Evolutionary conservation across 2,797 vertebrate genomes (phyloP), one percentile per base, ranked within the genome.

Genomic region (Heterohyrax brucei): DNA sequence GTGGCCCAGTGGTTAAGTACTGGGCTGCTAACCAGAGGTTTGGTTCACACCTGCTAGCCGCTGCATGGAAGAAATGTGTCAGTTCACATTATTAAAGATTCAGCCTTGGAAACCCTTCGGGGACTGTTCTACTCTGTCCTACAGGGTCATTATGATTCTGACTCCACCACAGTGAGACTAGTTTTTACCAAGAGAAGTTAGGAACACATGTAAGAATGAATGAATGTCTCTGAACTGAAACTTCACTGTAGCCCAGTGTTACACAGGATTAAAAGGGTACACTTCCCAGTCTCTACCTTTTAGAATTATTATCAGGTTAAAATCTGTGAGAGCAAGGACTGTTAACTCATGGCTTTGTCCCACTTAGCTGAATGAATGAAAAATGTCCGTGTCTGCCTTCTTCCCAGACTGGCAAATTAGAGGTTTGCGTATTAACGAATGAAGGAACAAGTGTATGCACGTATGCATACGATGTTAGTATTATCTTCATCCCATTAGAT

Each of bases 341-440:
- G 19, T 59, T 53, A 62, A 62, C 16, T 80, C 24, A 39, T 44
- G 33, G 33, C 10, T 79, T 28, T 93, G 77, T 16, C 28, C 39
- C 14, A 10, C 19, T 79, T 59, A 79, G 24, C 75, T 91, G n/a
- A 19, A 33, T 81, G 24, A 84, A 61, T 86, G 64, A 79, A 86
- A 64, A 50, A 86, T 8, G 33, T 48, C 21, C 6, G 2, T 53
- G 24, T 84, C 12, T 64, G 0, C 79, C 59, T 95, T 62, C 28
- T 33, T 82, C 22, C 77, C 56, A 12, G 84, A 77, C 26, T 82
- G 1, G 1, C 66, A 85, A 84, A 22, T 82, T 39, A 78, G 53
- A 77, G 50, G 10, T 91, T 87, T 94, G 44, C 68, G 70, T 84
- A 89, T 13, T 59, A 76, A 61, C 53, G 73, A 88, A 64, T 73